Base-by-base conservation (phyloP, 2,888 invertebrate genomes). In the Thereva nobilitata region DNA sequence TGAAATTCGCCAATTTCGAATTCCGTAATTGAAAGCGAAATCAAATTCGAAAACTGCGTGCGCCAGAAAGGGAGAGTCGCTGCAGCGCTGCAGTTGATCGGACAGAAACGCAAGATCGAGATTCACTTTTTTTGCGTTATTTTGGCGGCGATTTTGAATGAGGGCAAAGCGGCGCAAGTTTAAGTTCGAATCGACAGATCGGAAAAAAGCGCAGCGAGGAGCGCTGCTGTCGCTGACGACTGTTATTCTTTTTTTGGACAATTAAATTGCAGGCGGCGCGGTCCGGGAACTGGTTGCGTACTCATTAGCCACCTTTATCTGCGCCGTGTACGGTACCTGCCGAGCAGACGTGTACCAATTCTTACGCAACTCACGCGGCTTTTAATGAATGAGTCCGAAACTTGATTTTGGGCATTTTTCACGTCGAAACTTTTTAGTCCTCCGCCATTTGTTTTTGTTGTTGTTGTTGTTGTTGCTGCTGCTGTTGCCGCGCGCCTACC, bases 21-120 rank as follows among this genome's bases (percentile, higher is more conserved):
- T 61, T 61, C 61, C 61, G 61, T 42, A 61, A 61, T 41, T 12
- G 61, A 61, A 61, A 61, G 61, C 61, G 61, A 61, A 61, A 50
- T 50, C 50, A 50, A 34, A 23, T 50, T 50, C 10, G 8, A 38
- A 12, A 10, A 37, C 35, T 47, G n/a, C 7, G 41, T 23, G 23
- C 40, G 47, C 8, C 1, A 47, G 35, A 50, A 3, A 34, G 61
- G n/a, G 6, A 37, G 23, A 37, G 6, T 44, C 8, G 9, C 23
- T 23, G 45, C 5, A n/a, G 2, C 10, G 7, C 10, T 38, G 1
- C 6, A 37, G 8, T 5, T 8, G n/a, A 40, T 5, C 37, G n/a
- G 34, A 23, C 40, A 40, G 34, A 40, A 42, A n/a, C 1, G 23
- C 50, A 44, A 40, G 10, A 41, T n/a, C 61, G 34, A 23, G 40